Conservation (phyloP, 2,113 vertebrate genomes). For the Pelodiscus sinensis region DNA sequence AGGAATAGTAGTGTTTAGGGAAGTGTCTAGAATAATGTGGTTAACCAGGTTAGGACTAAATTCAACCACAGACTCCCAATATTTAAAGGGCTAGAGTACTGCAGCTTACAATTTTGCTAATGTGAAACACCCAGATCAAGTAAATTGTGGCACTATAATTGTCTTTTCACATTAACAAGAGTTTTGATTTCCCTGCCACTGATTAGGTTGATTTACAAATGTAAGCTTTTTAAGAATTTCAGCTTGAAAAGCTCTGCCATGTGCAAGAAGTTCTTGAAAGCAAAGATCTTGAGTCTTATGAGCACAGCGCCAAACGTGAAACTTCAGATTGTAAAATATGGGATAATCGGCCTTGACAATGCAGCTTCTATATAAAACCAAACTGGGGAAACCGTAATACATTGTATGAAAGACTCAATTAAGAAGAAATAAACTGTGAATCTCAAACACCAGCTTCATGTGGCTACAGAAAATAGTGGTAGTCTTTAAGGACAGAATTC, state of each 20-base stretch:
- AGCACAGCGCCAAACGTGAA: neutral
- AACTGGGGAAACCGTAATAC: neutral
- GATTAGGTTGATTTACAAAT: neutral
- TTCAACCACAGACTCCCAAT: neutral
- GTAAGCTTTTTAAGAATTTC: neutral
- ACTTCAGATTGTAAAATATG: neutral
- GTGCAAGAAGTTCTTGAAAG: neutral
- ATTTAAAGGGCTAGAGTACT: neutral
- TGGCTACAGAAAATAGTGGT: conserved; percentile 20
- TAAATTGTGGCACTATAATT: neutral
- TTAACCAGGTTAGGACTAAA: neutral
- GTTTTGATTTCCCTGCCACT: neutral
- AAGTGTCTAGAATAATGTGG: neutral
- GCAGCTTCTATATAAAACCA: neutral
- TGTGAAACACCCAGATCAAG: neutral
- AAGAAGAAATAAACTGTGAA: neutral
- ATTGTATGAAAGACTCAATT: neutral
- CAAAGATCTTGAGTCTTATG: neutral
- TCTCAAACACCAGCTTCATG: neutral
- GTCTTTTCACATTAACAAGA: neutral
- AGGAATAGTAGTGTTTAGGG: no score
- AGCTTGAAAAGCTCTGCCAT: fast-evolving
- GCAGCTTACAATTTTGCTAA: neutral
- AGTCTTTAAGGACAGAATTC: conserved; percentile 9
- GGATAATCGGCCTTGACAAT: neutral